These are phyloP conservation scores for Heterodera carotae DNA, from an alignment of 1,140 invertebrate species.

Conservation along the genomic window DNA sequence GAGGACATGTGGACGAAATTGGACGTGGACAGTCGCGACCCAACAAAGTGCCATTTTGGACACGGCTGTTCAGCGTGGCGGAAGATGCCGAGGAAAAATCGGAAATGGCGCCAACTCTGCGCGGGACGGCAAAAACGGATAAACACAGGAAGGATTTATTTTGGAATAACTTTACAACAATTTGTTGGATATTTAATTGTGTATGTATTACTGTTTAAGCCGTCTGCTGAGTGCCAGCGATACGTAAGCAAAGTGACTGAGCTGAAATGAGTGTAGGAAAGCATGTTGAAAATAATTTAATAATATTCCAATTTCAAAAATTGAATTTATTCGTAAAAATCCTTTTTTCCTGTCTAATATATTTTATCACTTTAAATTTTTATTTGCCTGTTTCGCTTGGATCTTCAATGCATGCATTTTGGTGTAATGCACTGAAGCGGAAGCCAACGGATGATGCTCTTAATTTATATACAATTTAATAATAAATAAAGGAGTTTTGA, in stretches of 20 bases:
- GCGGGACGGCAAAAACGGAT: not conserved
- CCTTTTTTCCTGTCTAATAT: no score
- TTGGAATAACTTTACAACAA: no score
- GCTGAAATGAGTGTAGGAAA: constrained; percentile 22
- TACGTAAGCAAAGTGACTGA: constrained; percentile 48
- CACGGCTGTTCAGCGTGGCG: constrained; percentile 11
- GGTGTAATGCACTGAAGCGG: constrained; percentile 35
- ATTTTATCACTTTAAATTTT: not conserved
- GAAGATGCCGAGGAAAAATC: not conserved
- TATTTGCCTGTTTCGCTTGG: constrained; percentile 25
- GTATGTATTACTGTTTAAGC: constrained; percentile 42
- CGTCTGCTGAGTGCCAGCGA: constrained; percentile 35
- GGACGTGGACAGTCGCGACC: constrained; percentile 34
- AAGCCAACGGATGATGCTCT: constrained; percentile 34
- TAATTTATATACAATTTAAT: not conserved
- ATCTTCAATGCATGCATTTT: constrained; percentile 31
- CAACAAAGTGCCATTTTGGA: constrained; percentile 30
- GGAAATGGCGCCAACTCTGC: constrained; percentile 21
- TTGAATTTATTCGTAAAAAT: not conserved
- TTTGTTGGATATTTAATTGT: no score
- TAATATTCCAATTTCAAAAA: not conserved
- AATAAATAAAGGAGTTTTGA: no score
- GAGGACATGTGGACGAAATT: constrained; percentile 31
- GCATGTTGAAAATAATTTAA: not conserved
- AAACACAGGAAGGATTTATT: no score